A percentile compares a stretch with the other conserved stretches of the same genome.
Conservation (phyloP, 2,888 invertebrate species). For the Drosophila crucigera region DNA sequence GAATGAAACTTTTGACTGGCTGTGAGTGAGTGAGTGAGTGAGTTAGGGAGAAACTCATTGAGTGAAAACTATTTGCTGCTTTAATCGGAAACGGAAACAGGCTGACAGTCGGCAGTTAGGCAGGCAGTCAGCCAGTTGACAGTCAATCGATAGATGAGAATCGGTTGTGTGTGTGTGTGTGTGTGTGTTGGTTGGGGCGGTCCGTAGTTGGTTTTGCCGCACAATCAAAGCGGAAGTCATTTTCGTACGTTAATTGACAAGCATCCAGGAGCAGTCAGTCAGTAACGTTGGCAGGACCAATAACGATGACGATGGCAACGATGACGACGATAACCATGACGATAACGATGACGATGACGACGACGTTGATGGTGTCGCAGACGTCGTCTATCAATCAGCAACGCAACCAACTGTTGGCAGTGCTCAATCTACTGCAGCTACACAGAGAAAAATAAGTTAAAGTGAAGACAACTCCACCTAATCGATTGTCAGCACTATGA, state of each 20-base stretch:
- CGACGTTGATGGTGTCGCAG: constrained; percentile 73
- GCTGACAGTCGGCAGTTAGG: constrained; percentile 77
- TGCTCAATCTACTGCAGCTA: constrained; percentile 4
- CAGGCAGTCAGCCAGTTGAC: constrained; percentile 80
- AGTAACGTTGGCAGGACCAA: constrained; percentile 45
- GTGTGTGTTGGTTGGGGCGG: constrained; percentile 6
- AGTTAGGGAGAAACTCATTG: constrained; percentile 22
- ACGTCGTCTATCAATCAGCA: constrained; percentile 77
- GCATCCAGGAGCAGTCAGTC: constrained; percentile 50
- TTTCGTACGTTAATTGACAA: constrained; percentile 83
- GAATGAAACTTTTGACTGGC: constrained; percentile 66
- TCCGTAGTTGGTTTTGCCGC: constrained; percentile 69
- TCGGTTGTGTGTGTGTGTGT: constrained; percentile 18
- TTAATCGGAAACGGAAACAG: constrained; percentile 83
- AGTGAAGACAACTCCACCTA: accelerated
- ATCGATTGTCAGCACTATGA: not conserved
- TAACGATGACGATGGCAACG: constrained; percentile 46
- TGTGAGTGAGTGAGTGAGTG: no score
- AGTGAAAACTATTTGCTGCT: constrained; percentile 79
- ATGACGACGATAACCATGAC: constrained; percentile 20
- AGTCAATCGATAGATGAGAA: constrained; percentile 73
- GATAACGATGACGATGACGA: constrained; percentile 38
- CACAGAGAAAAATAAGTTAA: not conserved
- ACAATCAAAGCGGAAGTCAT: constrained; percentile 82
- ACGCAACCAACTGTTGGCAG: constrained; percentile 44